These are phyloP conservation scores for Bathybates hornii DNA, from an alignment of 2,113 vertebrate genomes.

Conservation along the genomic window DNA sequence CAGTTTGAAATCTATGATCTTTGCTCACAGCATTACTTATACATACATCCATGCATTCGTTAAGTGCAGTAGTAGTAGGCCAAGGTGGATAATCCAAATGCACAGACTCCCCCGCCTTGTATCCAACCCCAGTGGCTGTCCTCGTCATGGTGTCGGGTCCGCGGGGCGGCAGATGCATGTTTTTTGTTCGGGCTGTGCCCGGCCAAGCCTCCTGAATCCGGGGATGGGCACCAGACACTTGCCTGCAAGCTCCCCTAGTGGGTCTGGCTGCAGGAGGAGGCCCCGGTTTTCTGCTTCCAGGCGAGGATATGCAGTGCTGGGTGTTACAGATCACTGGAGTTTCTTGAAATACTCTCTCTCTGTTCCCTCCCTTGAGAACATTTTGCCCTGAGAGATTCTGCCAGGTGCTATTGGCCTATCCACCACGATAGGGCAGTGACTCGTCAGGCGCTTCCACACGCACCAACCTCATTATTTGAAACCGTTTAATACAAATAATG, in stretches of 20 bases:
- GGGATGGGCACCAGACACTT: background rate
- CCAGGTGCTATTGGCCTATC: background rate
- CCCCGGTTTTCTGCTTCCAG: background rate
- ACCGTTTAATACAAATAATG: fast-evolving
- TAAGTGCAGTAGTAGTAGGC: background rate
- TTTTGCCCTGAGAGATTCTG: background rate
- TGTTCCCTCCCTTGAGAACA: background rate
- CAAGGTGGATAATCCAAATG: background rate
- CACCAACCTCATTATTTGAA: background rate
- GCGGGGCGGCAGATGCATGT: fast-evolving
- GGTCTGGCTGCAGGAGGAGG: background rate
- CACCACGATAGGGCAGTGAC: background rate
- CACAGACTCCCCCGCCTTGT: background rate
- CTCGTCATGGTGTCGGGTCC: background rate
- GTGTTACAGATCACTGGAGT: background rate
- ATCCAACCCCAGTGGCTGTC: background rate
- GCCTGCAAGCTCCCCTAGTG: background rate
- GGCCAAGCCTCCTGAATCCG: fast-evolving
- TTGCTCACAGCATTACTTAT: background rate
- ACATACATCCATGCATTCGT: background rate
- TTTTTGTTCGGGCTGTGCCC: background rate
- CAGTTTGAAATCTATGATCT: background rate
- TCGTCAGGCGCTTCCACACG: fast-evolving
- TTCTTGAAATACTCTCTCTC: background rate
- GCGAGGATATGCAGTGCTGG: background rate